Evolutionary conservation across 2,797 vertebrate genomes (phyloP), one percentile per base, ranked within the genome.

Genomic region (Pipistrellus pygmaeus): DNA sequence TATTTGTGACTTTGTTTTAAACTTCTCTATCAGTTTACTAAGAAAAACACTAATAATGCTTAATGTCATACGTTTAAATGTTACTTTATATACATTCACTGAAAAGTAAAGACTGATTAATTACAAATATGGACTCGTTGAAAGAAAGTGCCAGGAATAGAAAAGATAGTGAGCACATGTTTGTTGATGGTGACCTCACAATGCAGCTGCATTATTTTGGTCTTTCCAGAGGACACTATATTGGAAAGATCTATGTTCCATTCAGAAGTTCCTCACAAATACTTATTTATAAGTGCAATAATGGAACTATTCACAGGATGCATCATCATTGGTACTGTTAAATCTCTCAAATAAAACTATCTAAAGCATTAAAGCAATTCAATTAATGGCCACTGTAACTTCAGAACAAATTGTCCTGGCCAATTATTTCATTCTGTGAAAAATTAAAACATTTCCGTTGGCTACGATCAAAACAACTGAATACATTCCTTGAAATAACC

Each of bases 281-380:
- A 90, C 62, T 89, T 87, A 62, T 55, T 68, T 35, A 35, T 94
- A 84, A 81, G 0, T 92, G 48, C 20, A 55, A 84, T 46, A 88
- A 66, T 77, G 48, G 84, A 92, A 72, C 38, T 68, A 82, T 53
- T 92, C 30, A 73, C 21, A 84, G 35, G 62, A 84, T 66, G 8
- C 18, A 96, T 73, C 88, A 75, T 27, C n/a, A 15, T 87, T 81
- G 92, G 60, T 87, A 76, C 92, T 90, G 83, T 91, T 81, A 84
- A 95, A 91, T 86, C 41, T 80, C 53, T 93, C 71, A 92, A 87
- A 90, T 85, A 88, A 96, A 96, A 85, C 32, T 95, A 93, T 81
- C 68, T 92, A 41, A 91, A 82, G 46, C 73, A 93, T 78, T 68
- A 88, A 94, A 94, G 53, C 48, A 89, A 92, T 93, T 90, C 91